Base-by-base conservation (phyloP, 2,888 invertebrate species). In the Scrobipalpa atriplicella region DNA sequence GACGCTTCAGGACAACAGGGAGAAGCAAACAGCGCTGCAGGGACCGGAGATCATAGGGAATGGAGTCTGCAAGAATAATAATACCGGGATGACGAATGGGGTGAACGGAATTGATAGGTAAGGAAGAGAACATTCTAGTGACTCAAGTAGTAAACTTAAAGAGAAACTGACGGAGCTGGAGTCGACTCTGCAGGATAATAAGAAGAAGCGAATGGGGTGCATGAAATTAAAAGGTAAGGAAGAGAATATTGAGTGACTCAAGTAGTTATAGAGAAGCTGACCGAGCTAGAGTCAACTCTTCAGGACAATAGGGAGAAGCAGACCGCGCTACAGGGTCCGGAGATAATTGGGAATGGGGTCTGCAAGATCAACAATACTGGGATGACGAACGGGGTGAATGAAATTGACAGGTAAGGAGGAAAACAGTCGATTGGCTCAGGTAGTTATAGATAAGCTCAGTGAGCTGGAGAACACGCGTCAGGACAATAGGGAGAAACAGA, bases 231-330 rank as follows among this genome's bases (percentile, higher is more conserved):
- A 65, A 91, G 92, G 92, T 91, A 71, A 77, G n/a, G n/a, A n/a
- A n/a, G n/a, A n/a, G n/a, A n/a, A n/a, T n/a, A n/a, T n/a, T n/a
- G 98, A 98, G 79, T 97, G 97, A 95, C 88, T 99, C 67, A 95
- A 97, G 76, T n/a, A n/a, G 69, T 51, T 51, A 18, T 5, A 13
- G 96, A 95, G 72, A 96, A 96, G 80, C 89, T 97, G 66, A 94
- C 93, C 16, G 97, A 98, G 75, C 85, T 98, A 70, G 98, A 98
- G 85, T 84, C 93, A n/a, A 94, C 95, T 16, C 92, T 98, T 52
- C 96, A 95, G 81, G 96, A 96, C 67, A 95, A 95, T 70, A 95
- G 97, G 80, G 96, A 96, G 79, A 95, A 95, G 75, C 94, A 95
- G 76, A 84, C 93, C 0, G 94, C 94, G 68, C 83, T 95, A 70